These are phyloP conservation scores for Drosophila koepferae DNA, from an alignment of 2,888 invertebrate species.

Conservation along the genomic window DNA sequence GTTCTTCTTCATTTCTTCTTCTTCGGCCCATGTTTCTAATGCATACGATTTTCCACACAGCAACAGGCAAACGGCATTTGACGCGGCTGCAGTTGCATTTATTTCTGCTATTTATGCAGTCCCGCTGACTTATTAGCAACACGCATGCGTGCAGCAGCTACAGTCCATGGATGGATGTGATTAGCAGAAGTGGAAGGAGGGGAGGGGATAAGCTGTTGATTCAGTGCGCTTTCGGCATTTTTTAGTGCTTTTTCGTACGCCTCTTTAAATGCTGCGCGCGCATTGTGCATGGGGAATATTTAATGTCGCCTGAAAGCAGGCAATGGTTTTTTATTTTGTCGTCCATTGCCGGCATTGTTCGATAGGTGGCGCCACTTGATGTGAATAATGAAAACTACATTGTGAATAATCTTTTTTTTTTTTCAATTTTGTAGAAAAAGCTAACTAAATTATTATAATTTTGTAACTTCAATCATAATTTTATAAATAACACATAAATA, in stretches of 20 bases:
- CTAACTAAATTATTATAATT: background rate
- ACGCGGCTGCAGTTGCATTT: constrained; percentile 45
- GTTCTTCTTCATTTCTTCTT: constrained; percentile 15
- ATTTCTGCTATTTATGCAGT: constrained; percentile 18
- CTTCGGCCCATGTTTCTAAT: constrained; percentile 29
- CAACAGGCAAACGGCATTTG: constrained; percentile 55
- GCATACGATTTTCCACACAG: constrained; percentile 50
- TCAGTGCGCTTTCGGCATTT: constrained; percentile 23
- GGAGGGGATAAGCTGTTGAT: background rate
- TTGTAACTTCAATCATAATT: background rate
- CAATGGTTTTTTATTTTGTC: constrained; percentile 19
- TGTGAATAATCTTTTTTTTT: background rate
- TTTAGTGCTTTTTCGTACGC: constrained; percentile 25
- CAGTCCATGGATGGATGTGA: background rate
- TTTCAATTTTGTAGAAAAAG: background rate
- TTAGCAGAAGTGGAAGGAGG: no score
- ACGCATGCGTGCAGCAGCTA: constrained; percentile 69
- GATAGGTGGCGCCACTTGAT: constrained; percentile 44
- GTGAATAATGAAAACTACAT: background rate
- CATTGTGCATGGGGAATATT: constrained; percentile 4
- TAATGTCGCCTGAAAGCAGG: constrained; percentile 48
- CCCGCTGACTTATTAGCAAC: constrained; percentile 54
- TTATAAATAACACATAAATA: no score
- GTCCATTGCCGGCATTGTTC: rapidly evolving
- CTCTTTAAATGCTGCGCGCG: constrained; percentile 20